Conservation (phyloP, 2,113 vertebrate genomes). For the Spea multiplicata region DNA sequence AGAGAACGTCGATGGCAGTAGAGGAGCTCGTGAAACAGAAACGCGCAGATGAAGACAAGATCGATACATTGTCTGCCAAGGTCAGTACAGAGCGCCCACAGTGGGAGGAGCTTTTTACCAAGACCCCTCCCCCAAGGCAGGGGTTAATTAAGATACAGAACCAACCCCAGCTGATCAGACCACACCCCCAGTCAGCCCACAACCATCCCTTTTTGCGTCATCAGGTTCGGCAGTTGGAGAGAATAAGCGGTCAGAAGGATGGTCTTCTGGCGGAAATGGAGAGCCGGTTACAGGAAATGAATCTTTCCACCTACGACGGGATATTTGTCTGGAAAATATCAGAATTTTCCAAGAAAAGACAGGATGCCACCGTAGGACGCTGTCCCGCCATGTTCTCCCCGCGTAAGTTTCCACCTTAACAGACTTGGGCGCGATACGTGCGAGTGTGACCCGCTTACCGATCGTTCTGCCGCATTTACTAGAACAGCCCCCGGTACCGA, state of each 20-base stretch:
- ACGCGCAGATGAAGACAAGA: constrained; percentile 83
- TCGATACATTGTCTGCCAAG: constrained; percentile 78
- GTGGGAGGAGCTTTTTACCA: too few relatives aligned
- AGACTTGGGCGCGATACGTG: too few relatives aligned
- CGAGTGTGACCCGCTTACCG: too few relatives aligned
- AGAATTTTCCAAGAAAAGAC: constrained; percentile 79
- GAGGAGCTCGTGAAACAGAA: constrained; percentile 83
- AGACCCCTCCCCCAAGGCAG: too few relatives aligned
- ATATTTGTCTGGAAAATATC: constrained; percentile 89
- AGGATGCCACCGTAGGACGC: constrained; percentile 79
- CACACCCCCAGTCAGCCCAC: background rate
- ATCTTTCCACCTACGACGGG: constrained; percentile 81
- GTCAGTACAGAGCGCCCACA: constrained; percentile 60
- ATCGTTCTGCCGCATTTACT: too few relatives aligned
- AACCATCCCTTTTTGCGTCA: background rate
- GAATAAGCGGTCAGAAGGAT: constrained; percentile 78
- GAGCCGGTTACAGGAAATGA: constrained; percentile 72
- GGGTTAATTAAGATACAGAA: accelerated
- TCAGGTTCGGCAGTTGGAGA: constrained; percentile 87
- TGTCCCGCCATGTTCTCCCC: constrained; percentile 90
- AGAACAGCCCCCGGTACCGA: too few relatives aligned
- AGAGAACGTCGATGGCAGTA: constrained; percentile 70
- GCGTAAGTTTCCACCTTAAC: constrained; percentile 65
- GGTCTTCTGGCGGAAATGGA: constrained; percentile 82
- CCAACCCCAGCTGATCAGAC: background rate